Evolutionary conservation across 2,888 invertebrate species (phyloP).

Genomic region (Spodoptera exigua): DNA sequence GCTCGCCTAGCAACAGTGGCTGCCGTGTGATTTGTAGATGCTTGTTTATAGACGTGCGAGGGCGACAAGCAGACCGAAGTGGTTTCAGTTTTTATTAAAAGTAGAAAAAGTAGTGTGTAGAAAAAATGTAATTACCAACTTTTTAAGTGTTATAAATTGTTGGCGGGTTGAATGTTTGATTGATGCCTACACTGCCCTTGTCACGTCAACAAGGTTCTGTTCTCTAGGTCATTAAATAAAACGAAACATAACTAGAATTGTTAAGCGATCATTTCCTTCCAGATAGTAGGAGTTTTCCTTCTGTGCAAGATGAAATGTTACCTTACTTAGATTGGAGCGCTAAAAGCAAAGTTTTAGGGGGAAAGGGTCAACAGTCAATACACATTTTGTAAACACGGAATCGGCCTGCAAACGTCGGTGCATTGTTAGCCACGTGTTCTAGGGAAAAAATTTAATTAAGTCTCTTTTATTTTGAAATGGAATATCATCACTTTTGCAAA

Average conservation of each 20-base stretch:
- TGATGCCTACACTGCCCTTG: neutral
- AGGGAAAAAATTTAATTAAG: slow-evolving; percentile 17
- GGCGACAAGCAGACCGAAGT: slow-evolving; percentile 66
- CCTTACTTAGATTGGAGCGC: slow-evolving; percentile 22
- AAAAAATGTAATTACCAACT: slow-evolving; percentile 38
- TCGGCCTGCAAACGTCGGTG: slow-evolving; percentile 2
- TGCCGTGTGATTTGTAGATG: slow-evolving; percentile 44
- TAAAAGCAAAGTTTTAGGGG: slow-evolving; percentile 18
- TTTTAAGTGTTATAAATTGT: slow-evolving; percentile 16
- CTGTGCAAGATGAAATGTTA: slow-evolving; percentile 3
- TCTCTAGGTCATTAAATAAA: slow-evolving; percentile 10
- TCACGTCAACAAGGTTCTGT: slow-evolving; percentile 7
- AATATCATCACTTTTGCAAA: slow-evolving; percentile 1
- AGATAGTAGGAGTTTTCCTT: slow-evolving; percentile 3
- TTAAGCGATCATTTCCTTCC: neutral
- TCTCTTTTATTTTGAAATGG: slow-evolving; percentile 1
- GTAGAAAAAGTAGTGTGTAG: slow-evolving; percentile 25
- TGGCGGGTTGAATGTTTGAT: neutral
- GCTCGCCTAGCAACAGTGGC: slow-evolving; percentile 66
- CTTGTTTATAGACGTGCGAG: slow-evolving; percentile 59
- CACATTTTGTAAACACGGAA: slow-evolving; percentile 14
- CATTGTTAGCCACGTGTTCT: slow-evolving; percentile 5
- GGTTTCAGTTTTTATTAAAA: slow-evolving; percentile 54
- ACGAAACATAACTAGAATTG: neutral
- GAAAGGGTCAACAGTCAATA: slow-evolving; percentile 25